Conservation (phyloP, 2,888 invertebrate species). For the Drosophila mimetica region DNA sequence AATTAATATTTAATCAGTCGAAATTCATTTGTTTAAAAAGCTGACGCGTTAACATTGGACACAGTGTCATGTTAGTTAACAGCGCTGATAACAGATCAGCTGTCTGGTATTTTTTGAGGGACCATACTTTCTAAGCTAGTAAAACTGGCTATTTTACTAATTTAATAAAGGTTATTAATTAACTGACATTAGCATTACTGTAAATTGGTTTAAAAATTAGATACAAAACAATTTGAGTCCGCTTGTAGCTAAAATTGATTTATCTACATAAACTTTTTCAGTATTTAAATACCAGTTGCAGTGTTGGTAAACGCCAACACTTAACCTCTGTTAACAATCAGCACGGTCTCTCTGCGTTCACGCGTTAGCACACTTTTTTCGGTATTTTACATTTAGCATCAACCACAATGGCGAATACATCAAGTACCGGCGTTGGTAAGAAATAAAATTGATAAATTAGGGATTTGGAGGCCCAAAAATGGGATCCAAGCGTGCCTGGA, state of each 20-base stretch:
- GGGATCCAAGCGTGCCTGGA: constrained; percentile 38
- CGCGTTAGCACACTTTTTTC: not conserved
- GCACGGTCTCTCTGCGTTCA: not conserved
- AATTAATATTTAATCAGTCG: constrained; percentile 38
- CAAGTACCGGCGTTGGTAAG: constrained; percentile 96
- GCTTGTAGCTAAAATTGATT: no score
- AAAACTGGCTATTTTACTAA: not conserved
- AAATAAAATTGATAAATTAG: constrained; percentile 73
- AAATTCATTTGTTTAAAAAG: constrained; percentile 58
- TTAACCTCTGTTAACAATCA: no score
- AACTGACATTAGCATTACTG: no score
- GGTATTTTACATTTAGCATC: constrained; percentile 6
- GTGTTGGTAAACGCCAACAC: no score
- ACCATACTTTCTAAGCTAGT: not conserved
- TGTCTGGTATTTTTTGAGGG: constrained; percentile 12
- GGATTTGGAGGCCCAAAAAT: constrained; percentile 52
- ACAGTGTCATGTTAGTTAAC: constrained; percentile 40
- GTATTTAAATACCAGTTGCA: no score
- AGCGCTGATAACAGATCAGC: constrained; percentile 38
- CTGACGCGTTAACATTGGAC: constrained; percentile 68
- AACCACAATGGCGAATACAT: constrained; percentile 92
- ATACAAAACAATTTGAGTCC: no score
- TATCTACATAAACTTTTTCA: no score
- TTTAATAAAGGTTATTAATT: no score
- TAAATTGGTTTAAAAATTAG: no score